These are phyloP conservation scores for Salvator merianae DNA, from an alignment of 2,113 vertebrate species.

Conservation along the genomic window DNA sequence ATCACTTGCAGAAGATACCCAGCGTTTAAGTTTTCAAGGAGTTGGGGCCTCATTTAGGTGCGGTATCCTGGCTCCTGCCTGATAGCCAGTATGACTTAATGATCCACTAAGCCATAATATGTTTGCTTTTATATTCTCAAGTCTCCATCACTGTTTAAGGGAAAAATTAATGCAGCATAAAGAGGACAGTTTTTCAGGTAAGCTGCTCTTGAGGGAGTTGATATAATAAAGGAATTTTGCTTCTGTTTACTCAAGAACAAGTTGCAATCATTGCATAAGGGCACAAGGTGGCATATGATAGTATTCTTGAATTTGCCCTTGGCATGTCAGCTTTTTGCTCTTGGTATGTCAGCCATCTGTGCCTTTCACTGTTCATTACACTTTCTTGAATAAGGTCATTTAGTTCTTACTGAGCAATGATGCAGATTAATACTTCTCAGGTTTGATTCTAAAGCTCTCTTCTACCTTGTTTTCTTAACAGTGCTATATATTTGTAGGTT, in stretches of 20 bases:
- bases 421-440: slow-evolving; percentile 8
- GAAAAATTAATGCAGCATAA: too few species aligned
- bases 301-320: not conserved
- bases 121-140: too few species aligned
- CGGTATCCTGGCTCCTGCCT: too few species aligned
- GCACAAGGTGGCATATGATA: not conserved
- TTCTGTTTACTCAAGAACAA: not conserved
- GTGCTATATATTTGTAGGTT: slow-evolving; percentile 19
- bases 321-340: not conserved
- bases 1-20: not conserved
- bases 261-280: fast-evolving
- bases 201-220: too few species aligned
- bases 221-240: not conserved
- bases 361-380: slow-evolving; percentile 22
- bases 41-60: too few species aligned
- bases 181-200: too few species aligned
- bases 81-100: too few species aligned
- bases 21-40: not conserved
- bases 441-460: slow-evolving; percentile 22
- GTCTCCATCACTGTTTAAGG: too few species aligned
- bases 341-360: not conserved
- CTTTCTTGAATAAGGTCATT: not conserved
- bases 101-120: not conserved
- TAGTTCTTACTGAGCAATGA: slow-evolving; percentile 9
- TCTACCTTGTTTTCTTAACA: not conserved